Percentiles rank a stretch among this genome's conserved stretches.
phyloP scores from a whole-genome alignment of 2,797 vertebrate species.

The Knipowitschia caucasica region DNA sequence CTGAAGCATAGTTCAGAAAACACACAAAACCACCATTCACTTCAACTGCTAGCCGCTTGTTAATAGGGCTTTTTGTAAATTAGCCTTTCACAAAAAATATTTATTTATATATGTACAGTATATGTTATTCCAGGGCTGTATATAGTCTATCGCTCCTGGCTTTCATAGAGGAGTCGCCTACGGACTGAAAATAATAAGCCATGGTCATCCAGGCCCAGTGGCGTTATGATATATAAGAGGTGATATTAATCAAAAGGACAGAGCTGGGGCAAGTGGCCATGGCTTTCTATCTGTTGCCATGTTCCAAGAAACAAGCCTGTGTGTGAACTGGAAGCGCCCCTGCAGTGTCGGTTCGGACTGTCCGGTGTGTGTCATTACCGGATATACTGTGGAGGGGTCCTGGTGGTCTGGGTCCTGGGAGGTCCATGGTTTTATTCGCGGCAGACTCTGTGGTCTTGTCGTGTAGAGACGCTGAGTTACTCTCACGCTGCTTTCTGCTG shows the following conservation, averaged over 20 bases:
- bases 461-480: conserved; percentile 35
- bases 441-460: conserved; percentile 39
- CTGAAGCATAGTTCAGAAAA: too few species aligned
- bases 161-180: conserved; percentile 11
- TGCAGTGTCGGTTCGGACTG: conserved; percentile 21
- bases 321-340: conserved; percentile 40
- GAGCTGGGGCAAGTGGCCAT: conserved; percentile 38
- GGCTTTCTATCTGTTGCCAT: conserved; percentile 27
- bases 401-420: conserved; percentile 46
- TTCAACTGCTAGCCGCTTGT: too few species aligned
- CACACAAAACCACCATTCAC: too few species aligned
- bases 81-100: not conserved
- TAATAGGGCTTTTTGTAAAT: not conserved
- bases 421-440: conserved; percentile 62
- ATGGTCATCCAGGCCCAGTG: conserved; percentile 31
- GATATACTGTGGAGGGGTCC: conserved; percentile 28
- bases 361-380: conserved; percentile 47
- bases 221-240: conserved; percentile 27
- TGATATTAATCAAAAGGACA: conserved; percentile 52
- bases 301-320: conserved; percentile 26
- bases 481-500: conserved; percentile 37
- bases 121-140: not conserved
- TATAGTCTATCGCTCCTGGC: not conserved
- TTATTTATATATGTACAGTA: not conserved
- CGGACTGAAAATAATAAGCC: conserved; percentile 35